These are phyloP conservation scores for Psophia crepitans DNA, from an alignment of 2,113 vertebrate species.

Conservation along the genomic window DNA sequence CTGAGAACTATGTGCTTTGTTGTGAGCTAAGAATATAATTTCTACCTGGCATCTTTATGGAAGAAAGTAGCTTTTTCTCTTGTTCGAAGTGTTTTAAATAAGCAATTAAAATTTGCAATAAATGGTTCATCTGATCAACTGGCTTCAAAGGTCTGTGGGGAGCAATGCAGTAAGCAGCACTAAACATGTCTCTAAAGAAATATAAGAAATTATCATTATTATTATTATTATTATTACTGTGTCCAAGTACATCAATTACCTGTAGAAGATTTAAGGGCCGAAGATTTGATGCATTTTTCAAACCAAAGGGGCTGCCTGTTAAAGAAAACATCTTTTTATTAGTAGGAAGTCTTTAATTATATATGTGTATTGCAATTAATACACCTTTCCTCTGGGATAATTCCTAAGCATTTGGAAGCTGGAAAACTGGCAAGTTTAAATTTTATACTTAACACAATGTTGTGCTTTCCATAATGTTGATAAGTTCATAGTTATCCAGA, in stretches of 20 bases:
- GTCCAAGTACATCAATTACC: conserved; percentile 78
- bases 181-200: background rate
- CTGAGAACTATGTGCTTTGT: background rate
- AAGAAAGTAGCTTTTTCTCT: background rate
- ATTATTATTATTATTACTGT: background rate
- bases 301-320: conserved; percentile 88
- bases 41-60: background rate
- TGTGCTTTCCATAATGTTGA: background rate
- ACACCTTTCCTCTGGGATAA: background rate
- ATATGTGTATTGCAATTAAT: background rate
- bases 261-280: conserved; percentile 93
- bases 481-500: background rate
- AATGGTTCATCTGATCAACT: background rate
- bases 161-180: background rate
- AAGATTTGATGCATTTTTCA: conserved; percentile 89
- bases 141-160: background rate
- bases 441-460: background rate
- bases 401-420: background rate
- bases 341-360: conserved; percentile 29
- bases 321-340: conserved; percentile 72
- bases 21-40: background rate
- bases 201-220: background rate
- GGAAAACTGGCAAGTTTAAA: background rate
- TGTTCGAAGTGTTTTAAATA: background rate
- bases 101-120: background rate